Conservation (phyloP, 2,797 vertebrate species). For the Clarias laeviceps region DNA sequence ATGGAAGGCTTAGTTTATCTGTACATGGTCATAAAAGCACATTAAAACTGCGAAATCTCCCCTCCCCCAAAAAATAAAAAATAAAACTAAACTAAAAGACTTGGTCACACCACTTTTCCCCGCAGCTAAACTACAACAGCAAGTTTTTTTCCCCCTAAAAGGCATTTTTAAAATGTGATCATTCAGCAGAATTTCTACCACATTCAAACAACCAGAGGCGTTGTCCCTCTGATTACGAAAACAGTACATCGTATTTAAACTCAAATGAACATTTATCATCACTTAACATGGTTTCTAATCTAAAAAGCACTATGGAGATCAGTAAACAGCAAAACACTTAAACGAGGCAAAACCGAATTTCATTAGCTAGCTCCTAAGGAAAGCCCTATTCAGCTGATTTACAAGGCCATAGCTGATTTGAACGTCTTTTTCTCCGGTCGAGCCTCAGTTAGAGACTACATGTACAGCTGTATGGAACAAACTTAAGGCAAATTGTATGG, state of each 20-base stretch:
- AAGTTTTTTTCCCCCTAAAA: constrained; percentile 71
- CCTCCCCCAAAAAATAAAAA: constrained; percentile 60
- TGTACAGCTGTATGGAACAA: constrained; percentile 89
- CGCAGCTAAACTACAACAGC: constrained; percentile 83
- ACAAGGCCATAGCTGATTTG: constrained; percentile 67
- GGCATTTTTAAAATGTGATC: constrained; percentile 79
- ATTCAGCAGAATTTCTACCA: constrained; percentile 87
- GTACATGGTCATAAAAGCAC: constrained; percentile 83
- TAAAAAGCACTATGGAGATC: constrained; percentile 77
- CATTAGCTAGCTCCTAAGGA: constrained; percentile 85
- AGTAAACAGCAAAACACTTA: constrained; percentile 85
- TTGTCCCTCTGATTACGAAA: constrained; percentile 83
- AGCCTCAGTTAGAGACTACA: constrained; percentile 80
- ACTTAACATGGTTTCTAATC: constrained; percentile 82
- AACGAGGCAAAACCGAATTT: constrained; percentile 84
- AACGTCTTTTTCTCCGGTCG: constrained; percentile 81
- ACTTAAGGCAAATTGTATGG: constrained; percentile 94
- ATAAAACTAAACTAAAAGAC: constrained; percentile 39
- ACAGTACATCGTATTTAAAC: constrained; percentile 88
- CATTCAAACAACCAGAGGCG: constrained; percentile 87
- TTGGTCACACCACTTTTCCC: constrained; percentile 58
- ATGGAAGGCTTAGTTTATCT: constrained; percentile 80
- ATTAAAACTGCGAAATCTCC: constrained; percentile 79
- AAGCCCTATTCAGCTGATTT: constrained; percentile 74
- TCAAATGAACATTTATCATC: constrained; percentile 82